These are phyloP conservation scores for Rhinogobio ventralis DNA, from an alignment of 2,797 vertebrate genomes.

Conservation along the genomic window DNA sequence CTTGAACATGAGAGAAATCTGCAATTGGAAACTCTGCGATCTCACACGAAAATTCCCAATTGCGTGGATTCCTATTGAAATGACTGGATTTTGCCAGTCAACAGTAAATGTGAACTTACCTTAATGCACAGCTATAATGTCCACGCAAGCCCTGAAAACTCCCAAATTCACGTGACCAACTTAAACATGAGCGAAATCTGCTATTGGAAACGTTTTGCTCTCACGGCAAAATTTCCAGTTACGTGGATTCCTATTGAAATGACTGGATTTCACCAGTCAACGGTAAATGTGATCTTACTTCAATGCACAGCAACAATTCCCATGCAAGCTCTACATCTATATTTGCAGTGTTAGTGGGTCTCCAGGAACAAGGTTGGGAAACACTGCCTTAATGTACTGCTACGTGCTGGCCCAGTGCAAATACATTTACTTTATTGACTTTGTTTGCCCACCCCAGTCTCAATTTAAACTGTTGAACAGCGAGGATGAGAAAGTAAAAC, in stretches of 20 bases:
- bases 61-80: neutral
- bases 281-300: too few relatives aligned
- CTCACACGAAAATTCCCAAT: too few relatives aligned
- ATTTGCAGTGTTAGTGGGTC: neutral
- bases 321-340: neutral
- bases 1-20: too few relatives aligned
- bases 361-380: neutral
- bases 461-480: neutral
- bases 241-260: neutral
- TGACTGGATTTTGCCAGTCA: neutral
- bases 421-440: neutral
- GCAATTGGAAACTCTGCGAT: too few relatives aligned
- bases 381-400: neutral
- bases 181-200: too few relatives aligned
- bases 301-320: neutral
- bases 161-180: too few relatives aligned
- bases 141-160: too few relatives aligned
- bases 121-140: too few relatives aligned
- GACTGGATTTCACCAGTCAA: neutral
- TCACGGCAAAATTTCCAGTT: too few relatives aligned
- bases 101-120: too few relatives aligned
- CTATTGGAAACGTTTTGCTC: too few relatives aligned
- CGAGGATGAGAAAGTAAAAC: slow-evolving; percentile 36
- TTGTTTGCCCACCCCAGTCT: neutral
- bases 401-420: neutral